Evolutionary conservation across 2,113 vertebrate species (phyloP).

Genomic region (Pedionomus torquatus): DNA sequence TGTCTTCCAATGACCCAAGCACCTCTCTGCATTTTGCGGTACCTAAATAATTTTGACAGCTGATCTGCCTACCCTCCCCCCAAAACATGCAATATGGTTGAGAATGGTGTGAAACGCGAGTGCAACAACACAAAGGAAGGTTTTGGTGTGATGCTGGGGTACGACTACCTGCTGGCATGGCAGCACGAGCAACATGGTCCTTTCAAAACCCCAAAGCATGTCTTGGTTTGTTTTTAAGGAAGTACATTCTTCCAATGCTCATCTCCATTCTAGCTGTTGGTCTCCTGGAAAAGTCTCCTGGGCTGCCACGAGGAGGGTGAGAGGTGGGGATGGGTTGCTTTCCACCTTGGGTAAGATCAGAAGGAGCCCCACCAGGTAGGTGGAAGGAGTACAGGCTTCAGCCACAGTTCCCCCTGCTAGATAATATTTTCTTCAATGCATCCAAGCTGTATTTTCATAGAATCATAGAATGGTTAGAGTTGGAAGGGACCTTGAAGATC

Average conservation of each 20-base stretch:
- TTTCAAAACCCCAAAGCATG: neutral
- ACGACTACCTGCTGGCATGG: neutral
- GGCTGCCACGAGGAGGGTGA: neutral
- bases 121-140: neutral
- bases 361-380: neutral
- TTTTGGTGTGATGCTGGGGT: accelerated
- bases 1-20: neutral
- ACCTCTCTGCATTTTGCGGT: neutral
- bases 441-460: neutral
- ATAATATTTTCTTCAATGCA: neutral
- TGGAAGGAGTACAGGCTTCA: neutral
- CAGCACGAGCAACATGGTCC: accelerated
- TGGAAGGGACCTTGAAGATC: too few relatives aligned
- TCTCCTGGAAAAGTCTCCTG: neutral
- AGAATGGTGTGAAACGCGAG: accelerated
- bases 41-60: neutral
- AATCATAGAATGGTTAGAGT: too few relatives aligned
- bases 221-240: neutral
- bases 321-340: neutral
- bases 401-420: accelerated
- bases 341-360: neutral
- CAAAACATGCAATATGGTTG: neutral
- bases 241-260: neutral
- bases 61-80: neutral
- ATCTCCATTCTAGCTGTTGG: neutral